Percentiles rank a stretch among this genome's conserved stretches.
Conservation (phyloP, 2,797 vertebrate genomes). For the Odontamblyopus rebecca region DNA sequence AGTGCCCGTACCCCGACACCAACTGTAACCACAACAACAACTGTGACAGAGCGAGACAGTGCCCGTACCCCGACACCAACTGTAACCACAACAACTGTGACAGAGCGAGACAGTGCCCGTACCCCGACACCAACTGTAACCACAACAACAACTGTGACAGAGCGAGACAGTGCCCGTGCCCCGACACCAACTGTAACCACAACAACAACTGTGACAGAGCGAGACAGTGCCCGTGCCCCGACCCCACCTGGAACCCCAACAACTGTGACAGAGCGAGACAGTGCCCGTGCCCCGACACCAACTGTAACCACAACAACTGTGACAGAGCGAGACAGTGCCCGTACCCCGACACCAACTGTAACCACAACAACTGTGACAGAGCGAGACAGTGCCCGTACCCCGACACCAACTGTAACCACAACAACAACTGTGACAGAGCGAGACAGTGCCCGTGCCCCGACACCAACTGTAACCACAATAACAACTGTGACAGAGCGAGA, state of each 20-base stretch:
- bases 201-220: conserved; percentile 80
- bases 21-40: too few relatives aligned
- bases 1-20: too few relatives aligned
- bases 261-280: conserved; percentile 84
- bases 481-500: conserved; percentile 81
- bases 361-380: conserved; percentile 68
- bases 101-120: too few relatives aligned
- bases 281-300: conserved; percentile 90
- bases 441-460: conserved; percentile 91
- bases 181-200: too few relatives aligned
- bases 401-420: conserved; percentile 80
- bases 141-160: too few relatives aligned
- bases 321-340: conserved; percentile 92
- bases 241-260: conserved; percentile 78
- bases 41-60: too few relatives aligned
- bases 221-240: conserved; percentile 90
- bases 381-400: conserved; percentile 92
- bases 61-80: too few relatives aligned
- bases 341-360: conserved; percentile 88
- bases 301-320: conserved; percentile 62
- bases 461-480: conserved; percentile 79
- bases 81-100: too few relatives aligned
- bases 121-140: too few relatives aligned
- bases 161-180: too few relatives aligned
- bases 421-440: conserved; percentile 77